Evolutionary conservation across 2,797 vertebrate species (phyloP).

Genomic region (Rhinella marina): DNA sequence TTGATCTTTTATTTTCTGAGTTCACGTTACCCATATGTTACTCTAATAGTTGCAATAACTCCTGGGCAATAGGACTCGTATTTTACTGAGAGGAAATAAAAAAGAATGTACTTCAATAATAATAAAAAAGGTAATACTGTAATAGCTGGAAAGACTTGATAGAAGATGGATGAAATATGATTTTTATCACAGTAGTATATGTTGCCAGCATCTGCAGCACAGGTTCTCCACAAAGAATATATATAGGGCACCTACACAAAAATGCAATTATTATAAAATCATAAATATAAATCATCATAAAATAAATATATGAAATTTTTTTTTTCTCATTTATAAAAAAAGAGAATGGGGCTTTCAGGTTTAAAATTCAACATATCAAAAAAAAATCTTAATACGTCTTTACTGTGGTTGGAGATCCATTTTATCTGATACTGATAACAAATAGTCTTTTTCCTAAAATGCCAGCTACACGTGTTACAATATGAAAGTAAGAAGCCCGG

Average conservation of each 20-base stretch:
- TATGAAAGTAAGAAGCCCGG: too few species aligned
- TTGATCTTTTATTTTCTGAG: conserved; percentile 92
- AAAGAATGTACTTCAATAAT: conserved; percentile 93
- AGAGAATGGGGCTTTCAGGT: too few species aligned
- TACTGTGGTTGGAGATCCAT: too few species aligned
- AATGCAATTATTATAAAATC: not conserved
- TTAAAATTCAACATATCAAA: too few species aligned
- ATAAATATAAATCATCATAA: too few species aligned
- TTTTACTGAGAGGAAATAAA: conserved; percentile 85
- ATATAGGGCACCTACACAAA: not conserved
- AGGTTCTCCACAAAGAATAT: not conserved
- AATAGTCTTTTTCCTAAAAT: too few species aligned
- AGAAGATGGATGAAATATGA: not conserved
- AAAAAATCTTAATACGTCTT: too few species aligned
- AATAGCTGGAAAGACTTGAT: conserved; percentile 77
- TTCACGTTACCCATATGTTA: conserved; percentile 92
- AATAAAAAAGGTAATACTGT: conserved; percentile 78
- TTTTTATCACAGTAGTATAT: not conserved
- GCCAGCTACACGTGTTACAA: too few species aligned
- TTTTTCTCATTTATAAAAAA: too few species aligned
- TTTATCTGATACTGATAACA: too few species aligned
- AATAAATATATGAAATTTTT: too few species aligned
- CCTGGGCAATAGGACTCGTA: conserved; percentile 87
- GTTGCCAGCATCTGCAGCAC: not conserved
- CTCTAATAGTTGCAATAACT: conserved; percentile 95